Percentiles rank a stretch among this genome's conserved stretches.
phyloP scores from a whole-genome alignment of 1,140 invertebrate genomes.

The Amphibalanus amphitrite region DNA sequence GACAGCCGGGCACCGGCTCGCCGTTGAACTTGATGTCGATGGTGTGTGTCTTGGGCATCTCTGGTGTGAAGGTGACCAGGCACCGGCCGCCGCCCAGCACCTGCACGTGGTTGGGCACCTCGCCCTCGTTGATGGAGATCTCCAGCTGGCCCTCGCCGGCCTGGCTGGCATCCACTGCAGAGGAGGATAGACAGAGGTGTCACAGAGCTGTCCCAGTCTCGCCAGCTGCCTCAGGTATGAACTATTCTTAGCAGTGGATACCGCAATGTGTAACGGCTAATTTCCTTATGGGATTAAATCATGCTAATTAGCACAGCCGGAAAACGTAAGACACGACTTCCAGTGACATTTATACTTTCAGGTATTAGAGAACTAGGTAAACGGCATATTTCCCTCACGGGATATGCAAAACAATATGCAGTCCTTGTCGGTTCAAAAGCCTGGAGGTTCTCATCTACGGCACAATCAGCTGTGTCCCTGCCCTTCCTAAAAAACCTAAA shows the following conservation, averaged over 20 bases:
- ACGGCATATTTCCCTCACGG: neutral
- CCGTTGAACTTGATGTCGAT: constrained; percentile 98
- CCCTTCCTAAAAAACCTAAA: neutral
- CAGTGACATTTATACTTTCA: neutral
- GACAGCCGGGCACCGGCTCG: constrained; percentile 78
- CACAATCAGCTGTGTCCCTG: neutral
- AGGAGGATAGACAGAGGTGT: constrained; percentile 7
- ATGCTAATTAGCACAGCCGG: too few relatives aligned
- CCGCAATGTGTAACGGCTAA: neutral
- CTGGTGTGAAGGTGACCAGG: constrained; percentile 82
- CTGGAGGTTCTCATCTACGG: neutral
- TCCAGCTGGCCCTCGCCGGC: constrained; percentile 93
- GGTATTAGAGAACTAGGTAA: neutral
- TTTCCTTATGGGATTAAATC: too few relatives aligned
- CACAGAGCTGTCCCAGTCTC: neutral
- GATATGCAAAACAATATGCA: neutral
- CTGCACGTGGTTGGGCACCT: constrained; percentile 93
- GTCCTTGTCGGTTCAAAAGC: neutral
- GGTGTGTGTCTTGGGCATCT: constrained; percentile 70
- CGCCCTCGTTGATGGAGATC: constrained; percentile 94
- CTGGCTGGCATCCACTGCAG: constrained; percentile 80
- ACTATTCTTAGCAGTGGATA: neutral
- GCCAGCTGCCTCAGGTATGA: neutral
- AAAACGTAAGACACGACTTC: too few relatives aligned
- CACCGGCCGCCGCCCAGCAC: constrained; percentile 85